Evolutionary conservation across 2,113 vertebrate species (phyloP).

Genomic region (Tauraco erythrolophus): DNA sequence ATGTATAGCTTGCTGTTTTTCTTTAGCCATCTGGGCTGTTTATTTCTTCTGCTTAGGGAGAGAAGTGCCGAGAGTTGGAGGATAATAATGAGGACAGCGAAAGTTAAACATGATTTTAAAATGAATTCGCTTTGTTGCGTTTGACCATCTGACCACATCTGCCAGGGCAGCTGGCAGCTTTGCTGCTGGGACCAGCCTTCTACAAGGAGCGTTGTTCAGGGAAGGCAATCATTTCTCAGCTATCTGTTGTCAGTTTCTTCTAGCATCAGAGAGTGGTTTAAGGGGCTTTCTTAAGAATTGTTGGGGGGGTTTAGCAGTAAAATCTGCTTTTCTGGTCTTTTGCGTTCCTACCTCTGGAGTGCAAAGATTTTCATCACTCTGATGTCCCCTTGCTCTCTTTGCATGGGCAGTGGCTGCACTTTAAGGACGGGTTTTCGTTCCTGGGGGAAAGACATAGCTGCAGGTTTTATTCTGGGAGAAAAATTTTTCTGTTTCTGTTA

Average conservation of each 20-base stretch:
- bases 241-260: not conserved
- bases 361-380: not conserved
- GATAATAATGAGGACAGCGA: not conserved
- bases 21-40: constrained; percentile 18
- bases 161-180: not conserved
- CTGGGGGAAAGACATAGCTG: not conserved
- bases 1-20: constrained; percentile 18
- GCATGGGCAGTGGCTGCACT: not conserved
- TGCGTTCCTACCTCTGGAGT: not conserved
- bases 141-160: constrained; percentile 8
- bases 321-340: not conserved
- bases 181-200: not conserved
- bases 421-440: not conserved
- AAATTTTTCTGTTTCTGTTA: not conserved
- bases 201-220: not conserved
- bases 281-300: not conserved
- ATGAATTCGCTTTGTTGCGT: not conserved
- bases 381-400: not conserved
- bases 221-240: not conserved
- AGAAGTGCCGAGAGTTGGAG: not conserved
- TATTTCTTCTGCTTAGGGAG: not conserved
- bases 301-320: not conserved
- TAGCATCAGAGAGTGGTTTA: not conserved
- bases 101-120: constrained; percentile 12
- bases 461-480: constrained; percentile 18